A percentile compares a stretch with the other conserved stretches of the same genome.
phyloP scores from a whole-genome alignment of 2,113 vertebrate genomes.

The Centrocercus urophasianus region DNA sequence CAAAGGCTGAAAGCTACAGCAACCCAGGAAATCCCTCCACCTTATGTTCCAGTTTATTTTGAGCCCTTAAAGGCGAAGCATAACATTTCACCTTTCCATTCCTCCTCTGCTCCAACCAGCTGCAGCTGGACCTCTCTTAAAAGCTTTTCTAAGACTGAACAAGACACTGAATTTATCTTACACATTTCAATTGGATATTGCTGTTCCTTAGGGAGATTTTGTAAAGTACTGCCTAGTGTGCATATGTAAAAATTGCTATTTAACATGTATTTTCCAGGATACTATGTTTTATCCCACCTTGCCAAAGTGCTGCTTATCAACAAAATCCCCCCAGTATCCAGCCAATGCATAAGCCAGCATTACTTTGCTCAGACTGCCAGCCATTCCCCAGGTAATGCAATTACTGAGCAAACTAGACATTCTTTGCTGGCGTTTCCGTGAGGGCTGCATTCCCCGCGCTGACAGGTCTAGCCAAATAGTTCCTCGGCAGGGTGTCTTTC shows the following conservation, averaged over 20 bases:
- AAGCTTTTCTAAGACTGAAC: neutral
- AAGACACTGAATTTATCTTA: neutral
- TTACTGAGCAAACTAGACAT: neutral
- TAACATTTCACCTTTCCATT: neutral
- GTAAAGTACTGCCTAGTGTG: neutral
- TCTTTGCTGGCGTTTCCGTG: accelerated
- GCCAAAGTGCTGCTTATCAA: neutral
- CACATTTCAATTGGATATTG: neutral
- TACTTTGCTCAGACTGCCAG: neutral
- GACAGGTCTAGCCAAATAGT: neutral
- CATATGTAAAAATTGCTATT: neutral
- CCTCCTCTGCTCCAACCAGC: neutral
- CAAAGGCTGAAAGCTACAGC: conserved; percentile 1
- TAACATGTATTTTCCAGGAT: neutral
- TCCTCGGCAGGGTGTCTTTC: neutral
- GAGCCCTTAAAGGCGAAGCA: neutral
- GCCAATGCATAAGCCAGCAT: accelerated
- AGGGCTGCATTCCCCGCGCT: neutral
- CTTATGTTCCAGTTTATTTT: neutral
- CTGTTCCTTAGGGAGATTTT: neutral
- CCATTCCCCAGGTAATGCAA: neutral
- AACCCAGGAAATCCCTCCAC: conserved; percentile 10
- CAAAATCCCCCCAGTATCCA: neutral
- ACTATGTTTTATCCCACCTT: neutral
- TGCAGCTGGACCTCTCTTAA: neutral